phyloP scores from a whole-genome alignment of 2,797 vertebrate species.

The Sphenopsis melanotis region DNA sequence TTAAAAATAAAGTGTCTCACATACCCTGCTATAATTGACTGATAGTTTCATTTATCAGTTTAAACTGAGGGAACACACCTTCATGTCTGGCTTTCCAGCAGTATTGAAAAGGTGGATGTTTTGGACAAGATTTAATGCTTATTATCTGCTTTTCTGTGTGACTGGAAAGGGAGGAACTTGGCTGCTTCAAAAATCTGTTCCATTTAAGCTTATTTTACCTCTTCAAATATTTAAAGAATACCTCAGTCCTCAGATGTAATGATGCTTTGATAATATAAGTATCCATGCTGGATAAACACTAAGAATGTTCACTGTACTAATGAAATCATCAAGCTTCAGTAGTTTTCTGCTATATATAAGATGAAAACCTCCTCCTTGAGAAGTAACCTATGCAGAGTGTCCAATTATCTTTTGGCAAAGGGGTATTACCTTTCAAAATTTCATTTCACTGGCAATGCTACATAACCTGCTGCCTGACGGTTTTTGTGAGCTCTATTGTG shows the following conservation, averaged over 20 bases:
- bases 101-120: neutral
- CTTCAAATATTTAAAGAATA: neutral
- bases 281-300: neutral
- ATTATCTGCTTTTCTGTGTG: neutral
- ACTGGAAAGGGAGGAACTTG: neutral
- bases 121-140: neutral
- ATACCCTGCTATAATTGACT: neutral
- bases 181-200: neutral
- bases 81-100: neutral
- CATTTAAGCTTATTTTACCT: neutral
- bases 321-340: constrained; percentile 6
- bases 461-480: neutral
- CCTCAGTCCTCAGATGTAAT: neutral
- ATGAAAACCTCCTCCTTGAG: neutral
- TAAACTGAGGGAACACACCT: neutral
- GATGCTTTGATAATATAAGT: neutral
- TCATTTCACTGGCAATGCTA: neutral
- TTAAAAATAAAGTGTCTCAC: neutral
- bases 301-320: neutral
- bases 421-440: neutral
- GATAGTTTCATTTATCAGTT: neutral
- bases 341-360: neutral
- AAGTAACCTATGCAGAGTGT: neutral
- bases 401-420: constrained; percentile 12
- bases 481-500: neutral